Percentiles rank a stretch among this genome's conserved stretches.
Evolutionary conservation across 2,113 vertebrate species (phyloP).

Genomic region (Malurus elegans): DNA sequence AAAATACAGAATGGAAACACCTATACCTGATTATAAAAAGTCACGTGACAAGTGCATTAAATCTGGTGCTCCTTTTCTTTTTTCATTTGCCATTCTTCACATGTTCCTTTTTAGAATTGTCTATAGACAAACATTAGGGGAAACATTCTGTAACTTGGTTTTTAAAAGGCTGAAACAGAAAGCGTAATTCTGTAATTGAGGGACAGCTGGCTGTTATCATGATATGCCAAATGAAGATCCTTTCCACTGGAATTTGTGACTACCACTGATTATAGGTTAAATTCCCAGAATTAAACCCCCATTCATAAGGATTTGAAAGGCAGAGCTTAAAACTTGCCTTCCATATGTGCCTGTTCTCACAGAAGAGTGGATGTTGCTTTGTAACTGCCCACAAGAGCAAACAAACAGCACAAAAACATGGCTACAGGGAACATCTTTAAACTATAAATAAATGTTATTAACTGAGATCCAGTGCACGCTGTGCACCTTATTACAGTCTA

Average conservation of each 20-base stretch:
- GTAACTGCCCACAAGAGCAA: not conserved
- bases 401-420: not conserved
- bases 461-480: not conserved
- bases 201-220: not conserved
- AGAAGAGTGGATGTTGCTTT: not conserved
- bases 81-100: not conserved
- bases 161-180: not conserved
- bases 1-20: not conserved
- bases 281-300: slow-evolving; percentile 17
- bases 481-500: not conserved
- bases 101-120: not conserved
- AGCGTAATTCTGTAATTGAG: not conserved
- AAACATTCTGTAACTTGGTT: not conserved
- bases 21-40: not conserved
- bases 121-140: not conserved
- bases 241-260: not conserved
- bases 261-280: not conserved
- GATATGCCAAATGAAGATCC: not conserved
- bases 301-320: slow-evolving; percentile 17
- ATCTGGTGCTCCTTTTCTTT: not conserved
- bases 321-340: not conserved
- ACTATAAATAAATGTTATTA: not conserved
- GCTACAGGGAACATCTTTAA: not conserved
- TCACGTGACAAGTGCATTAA: not conserved
- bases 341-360: not conserved